Conservation (phyloP, 2,113 vertebrate genomes). For the Aptenodytes patagonicus region DNA sequence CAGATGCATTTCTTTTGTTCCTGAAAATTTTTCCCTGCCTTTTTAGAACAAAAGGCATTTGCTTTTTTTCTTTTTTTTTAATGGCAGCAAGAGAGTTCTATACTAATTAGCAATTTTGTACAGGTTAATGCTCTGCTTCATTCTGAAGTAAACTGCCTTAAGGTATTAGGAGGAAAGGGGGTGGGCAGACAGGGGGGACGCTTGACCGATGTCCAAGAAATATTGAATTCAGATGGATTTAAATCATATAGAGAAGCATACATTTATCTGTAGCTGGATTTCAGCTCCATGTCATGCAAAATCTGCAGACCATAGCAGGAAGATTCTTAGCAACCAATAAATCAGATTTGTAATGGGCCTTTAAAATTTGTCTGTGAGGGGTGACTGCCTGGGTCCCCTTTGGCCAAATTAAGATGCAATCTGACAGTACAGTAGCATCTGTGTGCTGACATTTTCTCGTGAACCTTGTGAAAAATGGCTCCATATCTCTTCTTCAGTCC, state of each 20-base stretch:
- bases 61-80: neutral
- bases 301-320: conserved; percentile 42
- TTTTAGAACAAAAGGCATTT: conserved; percentile 68
- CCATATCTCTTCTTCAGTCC: conserved; percentile 60
- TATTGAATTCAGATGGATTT: conserved; percentile 48
- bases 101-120: conserved; percentile 65
- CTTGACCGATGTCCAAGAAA: conserved; percentile 23
- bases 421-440: conserved; percentile 68
- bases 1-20: conserved; percentile 75
- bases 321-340: conserved; percentile 48
- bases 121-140: conserved; percentile 58
- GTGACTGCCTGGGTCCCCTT: conserved; percentile 65
- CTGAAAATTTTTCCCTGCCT: conserved; percentile 24
- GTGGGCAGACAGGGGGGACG: neutral
- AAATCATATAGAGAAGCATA: conserved; percentile 23
- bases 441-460: conserved; percentile 77
- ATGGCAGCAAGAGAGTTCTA: neutral
- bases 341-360: conserved; percentile 71
- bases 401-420: conserved; percentile 73
- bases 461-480: conserved; percentile 80
- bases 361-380: conserved; percentile 63
- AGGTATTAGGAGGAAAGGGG: conserved; percentile 43
- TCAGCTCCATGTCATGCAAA: conserved; percentile 29
- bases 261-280: conserved; percentile 59
- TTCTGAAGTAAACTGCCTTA: conserved; percentile 70